Percentiles rank a stretch among this genome's conserved stretches.
Conservation (phyloP, 2,888 invertebrate species). For the Autographa pulchrina region DNA sequence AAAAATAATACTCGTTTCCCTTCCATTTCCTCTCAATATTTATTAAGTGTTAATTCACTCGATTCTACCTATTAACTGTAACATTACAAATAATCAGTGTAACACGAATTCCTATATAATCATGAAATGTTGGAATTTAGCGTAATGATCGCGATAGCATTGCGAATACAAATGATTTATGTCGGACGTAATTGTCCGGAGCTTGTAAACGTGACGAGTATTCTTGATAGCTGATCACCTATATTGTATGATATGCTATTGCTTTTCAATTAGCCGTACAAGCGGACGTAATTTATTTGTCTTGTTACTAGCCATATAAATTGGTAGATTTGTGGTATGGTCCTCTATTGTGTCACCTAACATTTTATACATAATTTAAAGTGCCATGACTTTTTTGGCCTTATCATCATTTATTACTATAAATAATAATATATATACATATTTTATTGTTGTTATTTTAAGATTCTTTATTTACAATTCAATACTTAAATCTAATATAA, state of each 20-base stretch:
- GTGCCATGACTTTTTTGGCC: too few species aligned
- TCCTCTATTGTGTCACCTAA: too few species aligned
- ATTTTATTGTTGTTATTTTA: too few species aligned
- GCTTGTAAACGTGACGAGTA: slow-evolving; percentile 49
- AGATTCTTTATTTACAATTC: too few species aligned
- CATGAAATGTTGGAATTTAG: slow-evolving; percentile 53
- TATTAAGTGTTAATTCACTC: background rate
- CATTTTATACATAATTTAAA: too few species aligned
- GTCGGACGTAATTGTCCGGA: slow-evolving; percentile 59
- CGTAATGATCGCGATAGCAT: slow-evolving; percentile 61
- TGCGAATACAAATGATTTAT: slow-evolving; percentile 70
- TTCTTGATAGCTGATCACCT: slow-evolving; percentile 64
- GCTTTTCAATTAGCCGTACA: slow-evolving; percentile 14
- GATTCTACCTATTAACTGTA: background rate
- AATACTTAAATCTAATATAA: too few species aligned
- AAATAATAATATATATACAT: too few species aligned
- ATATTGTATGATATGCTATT: slow-evolving; percentile 25
- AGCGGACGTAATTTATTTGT: slow-evolving; percentile 14
- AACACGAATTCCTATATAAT: slow-evolving; percentile 22
- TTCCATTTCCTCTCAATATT: too few species aligned
- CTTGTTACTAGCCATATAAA: background rate
- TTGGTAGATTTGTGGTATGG: background rate
- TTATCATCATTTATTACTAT: too few species aligned
- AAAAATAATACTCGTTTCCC: too few species aligned
- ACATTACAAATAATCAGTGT: background rate